Evolutionary conservation across 2,888 invertebrate species (phyloP).

Genomic region (Phoronis australis): DNA sequence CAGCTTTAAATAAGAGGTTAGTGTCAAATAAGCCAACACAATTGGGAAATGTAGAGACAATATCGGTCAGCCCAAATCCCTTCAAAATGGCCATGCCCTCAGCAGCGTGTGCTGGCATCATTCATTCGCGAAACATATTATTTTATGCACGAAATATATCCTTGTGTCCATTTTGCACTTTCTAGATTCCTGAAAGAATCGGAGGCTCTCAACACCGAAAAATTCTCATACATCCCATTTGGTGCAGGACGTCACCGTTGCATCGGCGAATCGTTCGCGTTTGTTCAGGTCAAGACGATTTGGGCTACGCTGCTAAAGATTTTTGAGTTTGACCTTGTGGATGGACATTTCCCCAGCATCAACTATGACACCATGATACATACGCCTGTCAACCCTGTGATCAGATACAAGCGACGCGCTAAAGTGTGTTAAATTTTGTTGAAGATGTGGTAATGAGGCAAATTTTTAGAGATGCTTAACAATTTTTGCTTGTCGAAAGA

Average conservation of each 20-base stretch:
- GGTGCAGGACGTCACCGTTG: slow-evolving; percentile 42
- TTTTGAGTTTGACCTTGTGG: slow-evolving; percentile 31
- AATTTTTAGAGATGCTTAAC: background rate
- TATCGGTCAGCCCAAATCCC: too few species aligned
- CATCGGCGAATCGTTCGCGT: slow-evolving; percentile 44
- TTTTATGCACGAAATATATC: too few species aligned
- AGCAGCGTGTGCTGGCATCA: too few species aligned
- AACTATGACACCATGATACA: slow-evolving; percentile 42
- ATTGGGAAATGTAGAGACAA: too few species aligned
- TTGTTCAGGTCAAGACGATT: slow-evolving; percentile 41
- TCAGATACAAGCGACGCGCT: slow-evolving; percentile 16
- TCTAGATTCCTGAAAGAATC: too few species aligned
- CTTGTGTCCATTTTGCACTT: slow-evolving; percentile 21
- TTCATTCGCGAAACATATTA: too few species aligned
- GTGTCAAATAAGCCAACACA: too few species aligned
- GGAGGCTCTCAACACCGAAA: slow-evolving; percentile 27
- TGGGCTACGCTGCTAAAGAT: slow-evolving; percentile 28
- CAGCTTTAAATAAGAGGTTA: too few species aligned
- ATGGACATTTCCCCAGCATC: slow-evolving; percentile 31
- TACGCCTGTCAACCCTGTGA: slow-evolving; percentile 33
- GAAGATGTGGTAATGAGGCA: background rate
- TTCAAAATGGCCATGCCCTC: too few species aligned
- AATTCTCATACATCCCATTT: slow-evolving; percentile 41
- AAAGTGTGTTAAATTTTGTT: too few species aligned
- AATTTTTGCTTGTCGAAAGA: too few species aligned